phyloP scores from a whole-genome alignment of 2,888 invertebrate genomes.

The Thymelicus lineola region DNA sequence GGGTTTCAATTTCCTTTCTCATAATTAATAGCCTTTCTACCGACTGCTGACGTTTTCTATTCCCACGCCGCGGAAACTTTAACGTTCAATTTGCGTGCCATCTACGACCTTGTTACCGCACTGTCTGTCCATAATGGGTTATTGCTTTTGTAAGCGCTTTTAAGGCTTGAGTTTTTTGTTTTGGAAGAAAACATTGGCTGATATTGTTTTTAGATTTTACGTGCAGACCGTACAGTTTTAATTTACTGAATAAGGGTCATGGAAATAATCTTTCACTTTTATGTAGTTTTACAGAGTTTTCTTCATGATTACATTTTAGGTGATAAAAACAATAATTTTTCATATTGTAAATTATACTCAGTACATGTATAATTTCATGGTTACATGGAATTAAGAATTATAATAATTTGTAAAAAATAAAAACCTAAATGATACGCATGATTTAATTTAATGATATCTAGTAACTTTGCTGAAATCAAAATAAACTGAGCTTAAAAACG shows the following conservation, averaged over 20 bases:
- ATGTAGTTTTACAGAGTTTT: no score
- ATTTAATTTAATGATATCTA: no score
- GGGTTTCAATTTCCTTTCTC: slow-evolving; percentile 84
- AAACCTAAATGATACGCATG: no score
- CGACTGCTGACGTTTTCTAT: slow-evolving; percentile 75
- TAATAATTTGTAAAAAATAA: no score
- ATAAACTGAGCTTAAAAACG: no score
- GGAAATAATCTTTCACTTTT: slow-evolving; percentile 19
- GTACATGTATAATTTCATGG: no score
- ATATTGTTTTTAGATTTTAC: background rate
- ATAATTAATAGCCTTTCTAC: slow-evolving; percentile 83
- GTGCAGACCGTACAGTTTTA: background rate
- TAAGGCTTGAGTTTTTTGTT: slow-evolving; percentile 33
- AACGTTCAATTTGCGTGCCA: slow-evolving; percentile 72
- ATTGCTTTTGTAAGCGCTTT: slow-evolving; percentile 33
- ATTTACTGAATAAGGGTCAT: background rate
- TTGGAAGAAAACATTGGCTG: slow-evolving; percentile 18
- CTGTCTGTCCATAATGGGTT: slow-evolving; percentile 37
- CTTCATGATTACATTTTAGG: no score
- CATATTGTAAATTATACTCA: no score
- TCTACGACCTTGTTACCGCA: slow-evolving; percentile 56
- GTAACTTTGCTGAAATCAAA: no score
- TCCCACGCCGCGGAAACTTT: slow-evolving; percentile 70
- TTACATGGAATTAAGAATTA: no score
- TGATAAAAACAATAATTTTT: no score